Conservation (phyloP, 2,113 vertebrate genomes). For the Python bivittatus region DNA sequence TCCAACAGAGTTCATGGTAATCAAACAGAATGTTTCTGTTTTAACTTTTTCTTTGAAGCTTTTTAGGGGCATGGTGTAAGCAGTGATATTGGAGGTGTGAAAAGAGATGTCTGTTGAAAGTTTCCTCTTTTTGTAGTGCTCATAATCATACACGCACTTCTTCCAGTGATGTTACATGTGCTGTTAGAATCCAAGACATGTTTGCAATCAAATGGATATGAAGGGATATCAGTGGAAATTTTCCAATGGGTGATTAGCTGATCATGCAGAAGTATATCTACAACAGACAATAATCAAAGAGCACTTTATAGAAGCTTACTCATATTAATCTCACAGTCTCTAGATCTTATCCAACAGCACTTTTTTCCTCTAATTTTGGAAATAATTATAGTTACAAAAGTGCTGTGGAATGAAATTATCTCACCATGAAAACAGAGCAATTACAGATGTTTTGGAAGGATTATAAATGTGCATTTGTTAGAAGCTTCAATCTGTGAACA, state of each 20-base stretch:
- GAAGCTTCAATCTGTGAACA: slow-evolving; percentile 11
- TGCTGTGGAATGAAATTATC: slow-evolving; percentile 25
- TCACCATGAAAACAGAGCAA: slow-evolving; percentile 29
- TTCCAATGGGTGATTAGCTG: background rate
- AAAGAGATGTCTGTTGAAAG: no score
- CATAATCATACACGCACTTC: no score
- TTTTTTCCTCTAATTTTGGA: slow-evolving; percentile 5
- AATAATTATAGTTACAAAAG: slow-evolving; percentile 26
- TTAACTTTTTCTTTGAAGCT: no score
- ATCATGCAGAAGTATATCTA: background rate
- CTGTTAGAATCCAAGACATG: background rate
- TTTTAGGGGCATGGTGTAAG: no score
- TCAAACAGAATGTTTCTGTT: no score
- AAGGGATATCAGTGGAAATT: background rate
- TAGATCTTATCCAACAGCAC: background rate
- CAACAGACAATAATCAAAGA: background rate
- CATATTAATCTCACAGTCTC: background rate
- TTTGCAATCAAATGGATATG: background rate
- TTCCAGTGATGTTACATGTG: no score
- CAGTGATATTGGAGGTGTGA: no score
- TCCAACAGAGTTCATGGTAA: no score
- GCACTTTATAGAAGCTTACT: background rate
- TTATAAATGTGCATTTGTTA: slow-evolving; percentile 11
- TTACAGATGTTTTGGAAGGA: background rate
- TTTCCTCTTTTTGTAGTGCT: no score